A percentile compares a stretch with the other conserved stretches of the same genome.
These are phyloP conservation scores for Dasyornis broadbenti DNA, from an alignment of 2,113 vertebrate genomes.

Conservation along the genomic window DNA sequence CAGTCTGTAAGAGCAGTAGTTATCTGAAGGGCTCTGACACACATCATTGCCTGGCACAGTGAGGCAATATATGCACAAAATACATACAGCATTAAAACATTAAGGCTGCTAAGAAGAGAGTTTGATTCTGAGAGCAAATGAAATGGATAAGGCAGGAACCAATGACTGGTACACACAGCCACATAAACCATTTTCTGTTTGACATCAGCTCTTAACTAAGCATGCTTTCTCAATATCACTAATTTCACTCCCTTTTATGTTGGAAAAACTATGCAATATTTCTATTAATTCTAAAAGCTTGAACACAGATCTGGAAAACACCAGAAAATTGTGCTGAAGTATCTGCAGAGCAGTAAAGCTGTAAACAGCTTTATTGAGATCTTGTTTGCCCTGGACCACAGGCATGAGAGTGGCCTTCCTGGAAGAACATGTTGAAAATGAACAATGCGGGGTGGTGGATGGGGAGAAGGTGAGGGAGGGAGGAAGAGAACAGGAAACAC, in stretches of 20 bases:
- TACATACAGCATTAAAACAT: background rate
- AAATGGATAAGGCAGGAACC: background rate
- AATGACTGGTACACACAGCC: background rate
- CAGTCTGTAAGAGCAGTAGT: background rate
- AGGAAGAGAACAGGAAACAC: accelerated
- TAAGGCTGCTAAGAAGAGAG: background rate
- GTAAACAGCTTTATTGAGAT: background rate
- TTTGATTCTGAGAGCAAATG: background rate
- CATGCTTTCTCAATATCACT: background rate
- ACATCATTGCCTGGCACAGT: background rate
- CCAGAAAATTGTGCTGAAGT: background rate
- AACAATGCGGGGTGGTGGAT: accelerated
- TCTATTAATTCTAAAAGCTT: background rate
- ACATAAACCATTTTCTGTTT: background rate
- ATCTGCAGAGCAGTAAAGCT: background rate
- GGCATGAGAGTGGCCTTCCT: background rate
- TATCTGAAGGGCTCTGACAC: background rate
- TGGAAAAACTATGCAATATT: background rate
- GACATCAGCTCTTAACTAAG: background rate
- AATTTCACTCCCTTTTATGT: background rate
- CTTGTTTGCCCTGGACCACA: background rate
- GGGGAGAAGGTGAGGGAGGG: background rate
- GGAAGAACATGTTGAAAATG: background rate
- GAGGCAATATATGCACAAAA: background rate
- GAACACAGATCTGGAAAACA: background rate